Base-by-base conservation (phyloP, 1,140 invertebrate species). In the Lepidurus packardi region DNA sequence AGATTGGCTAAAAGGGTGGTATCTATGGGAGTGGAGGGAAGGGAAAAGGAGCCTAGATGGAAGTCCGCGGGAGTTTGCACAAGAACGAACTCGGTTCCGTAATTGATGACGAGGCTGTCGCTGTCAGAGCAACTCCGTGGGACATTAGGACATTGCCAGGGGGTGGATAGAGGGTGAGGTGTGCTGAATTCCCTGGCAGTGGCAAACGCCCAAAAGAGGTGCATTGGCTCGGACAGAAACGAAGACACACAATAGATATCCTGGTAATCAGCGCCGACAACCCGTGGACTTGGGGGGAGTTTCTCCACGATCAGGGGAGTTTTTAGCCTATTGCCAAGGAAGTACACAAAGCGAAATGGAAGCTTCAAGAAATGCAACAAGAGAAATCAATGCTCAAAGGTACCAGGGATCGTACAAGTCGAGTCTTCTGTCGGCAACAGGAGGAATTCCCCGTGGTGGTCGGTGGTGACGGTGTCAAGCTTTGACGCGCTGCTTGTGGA, bases 21-120 rank as follows among this genome's bases (percentile, higher is more conserved):
- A 65, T 65, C 21, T n/a, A 5, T 65, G 53, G 16, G 16, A 65
- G 53, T 21, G 53, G 21, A 65, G 21, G 9, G 53, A 16, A 8
- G 21, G 21, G 53, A 9, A 21, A 65, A 65, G 9, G 21, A 9
- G 53, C 16, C n/a, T 65, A 1, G 53, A 16, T 65, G 53, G 53
- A n/a, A 65, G 53, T 65, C 53, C 53, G 21, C 53, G 53, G 53
- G 53, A n/a, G 53, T 65, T 7, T 65, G 21, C 21, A 65, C 53
- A 65, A 65, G 53, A 65, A 13, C 16, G 13, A 34, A 34, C 34
- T 21, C 21, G 8, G 53, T 7, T n/a, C 8, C 53, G 53, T 65
- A 65, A 65, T 65, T 65, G 53, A 65, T 65, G 53, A 65, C 53
- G 53, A 65, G 53, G 53, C 53, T 65, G 53, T 65, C 53, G 53